These are phyloP conservation scores for Mormyrops attenuatus DNA, from an alignment of 2,797 vertebrate genomes.

Conservation along the genomic window DNA sequence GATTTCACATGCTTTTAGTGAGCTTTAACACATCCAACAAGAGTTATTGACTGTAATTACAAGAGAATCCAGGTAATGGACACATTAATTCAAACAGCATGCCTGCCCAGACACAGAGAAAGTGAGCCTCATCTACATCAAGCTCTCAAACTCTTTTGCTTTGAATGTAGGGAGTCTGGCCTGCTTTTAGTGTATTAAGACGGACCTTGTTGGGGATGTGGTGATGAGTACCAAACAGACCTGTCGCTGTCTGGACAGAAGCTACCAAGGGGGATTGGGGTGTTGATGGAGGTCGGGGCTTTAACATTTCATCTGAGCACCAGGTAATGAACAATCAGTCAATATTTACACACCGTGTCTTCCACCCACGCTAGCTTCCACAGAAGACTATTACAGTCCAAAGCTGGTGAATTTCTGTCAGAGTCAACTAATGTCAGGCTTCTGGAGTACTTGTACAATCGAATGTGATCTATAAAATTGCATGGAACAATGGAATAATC, in stretches of 20 bases:
- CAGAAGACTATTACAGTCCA: neutral
- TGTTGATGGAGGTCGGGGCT: neutral
- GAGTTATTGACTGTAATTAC: constrained; percentile 99
- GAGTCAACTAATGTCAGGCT: neutral
- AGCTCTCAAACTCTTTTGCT: neutral
- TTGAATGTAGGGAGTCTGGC: neutral
- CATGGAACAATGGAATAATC: neutral
- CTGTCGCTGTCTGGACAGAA: neutral
- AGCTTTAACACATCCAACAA: constrained; percentile 99
- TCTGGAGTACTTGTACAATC: neutral
- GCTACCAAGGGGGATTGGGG: neutral
- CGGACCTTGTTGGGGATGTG: neutral
- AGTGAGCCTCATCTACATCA: constrained; percentile 97
- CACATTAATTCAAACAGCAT: constrained; percentile 99
- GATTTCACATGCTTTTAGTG: constrained; percentile 99
- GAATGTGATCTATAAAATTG: neutral
- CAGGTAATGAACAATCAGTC: neutral
- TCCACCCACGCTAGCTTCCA: neutral
- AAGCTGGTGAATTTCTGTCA: neutral
- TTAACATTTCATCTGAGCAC: neutral
- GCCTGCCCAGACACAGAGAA: constrained; percentile 92
- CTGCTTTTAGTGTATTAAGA: neutral
- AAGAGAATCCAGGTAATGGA: constrained; percentile 99
- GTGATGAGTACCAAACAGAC: neutral
- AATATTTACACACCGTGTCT: neutral